Conservation (phyloP, 2,888 invertebrate species). For the Acronicta aceris region DNA sequence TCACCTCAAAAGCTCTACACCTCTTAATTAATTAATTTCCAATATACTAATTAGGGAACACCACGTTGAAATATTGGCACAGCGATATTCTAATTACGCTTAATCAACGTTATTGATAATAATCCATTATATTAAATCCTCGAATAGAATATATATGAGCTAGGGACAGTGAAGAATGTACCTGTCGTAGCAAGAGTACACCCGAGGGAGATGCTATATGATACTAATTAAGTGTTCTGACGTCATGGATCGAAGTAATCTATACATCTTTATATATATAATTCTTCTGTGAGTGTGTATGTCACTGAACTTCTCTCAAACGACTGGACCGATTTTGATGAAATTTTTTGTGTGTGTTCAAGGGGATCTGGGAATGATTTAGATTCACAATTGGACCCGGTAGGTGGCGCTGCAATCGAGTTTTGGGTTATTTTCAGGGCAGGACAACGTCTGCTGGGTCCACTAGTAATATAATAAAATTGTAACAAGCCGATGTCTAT, state of each 20-base stretch:
- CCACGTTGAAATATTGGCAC: slow-evolving; percentile 36
- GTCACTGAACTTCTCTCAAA: too few species aligned
- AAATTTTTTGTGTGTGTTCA: too few species aligned
- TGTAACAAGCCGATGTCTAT: too few species aligned
- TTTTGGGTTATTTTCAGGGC: too few species aligned
- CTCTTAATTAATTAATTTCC: slow-evolving; percentile 41
- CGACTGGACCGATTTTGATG: too few species aligned
- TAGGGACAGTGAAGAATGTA: slow-evolving; percentile 22
- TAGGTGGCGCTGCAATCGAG: too few species aligned
- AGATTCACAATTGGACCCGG: too few species aligned
- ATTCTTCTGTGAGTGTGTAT: too few species aligned
- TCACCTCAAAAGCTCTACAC: slow-evolving; percentile 19
- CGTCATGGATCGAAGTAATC: not conserved
- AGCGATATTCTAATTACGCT: slow-evolving; percentile 24
- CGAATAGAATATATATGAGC: slow-evolving; percentile 28
- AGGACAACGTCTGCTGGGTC: too few species aligned
- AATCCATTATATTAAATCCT: not conserved
- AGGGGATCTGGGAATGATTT: too few species aligned
- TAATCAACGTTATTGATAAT: slow-evolving; percentile 24
- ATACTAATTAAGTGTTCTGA: slow-evolving; percentile 7
- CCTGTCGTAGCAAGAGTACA: not conserved
- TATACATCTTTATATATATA: too few species aligned
- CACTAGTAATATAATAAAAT: too few species aligned
- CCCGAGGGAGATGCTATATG: slow-evolving; percentile 3
- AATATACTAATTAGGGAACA: slow-evolving; percentile 44